phyloP scores from a whole-genome alignment of 2,797 vertebrate genomes.

The Coreius guichenoti region DNA sequence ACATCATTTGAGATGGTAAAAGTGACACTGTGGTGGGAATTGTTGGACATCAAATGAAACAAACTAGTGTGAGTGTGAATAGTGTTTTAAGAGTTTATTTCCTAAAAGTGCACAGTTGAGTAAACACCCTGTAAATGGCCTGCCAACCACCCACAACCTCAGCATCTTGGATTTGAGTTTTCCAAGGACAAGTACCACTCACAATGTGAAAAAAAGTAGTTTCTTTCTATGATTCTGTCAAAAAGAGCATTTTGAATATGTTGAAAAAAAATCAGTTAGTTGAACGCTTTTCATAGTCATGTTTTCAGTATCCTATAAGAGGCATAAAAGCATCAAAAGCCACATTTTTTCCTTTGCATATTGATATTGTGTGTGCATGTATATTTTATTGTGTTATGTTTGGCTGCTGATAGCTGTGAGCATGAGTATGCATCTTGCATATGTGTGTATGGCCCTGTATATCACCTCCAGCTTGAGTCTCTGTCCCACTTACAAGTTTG shows the following conservation, averaged over 20 bases:
- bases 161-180: background rate
- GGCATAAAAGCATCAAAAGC: conserved; percentile 8
- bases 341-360: background rate
- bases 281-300: background rate
- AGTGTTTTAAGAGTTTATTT: background rate
- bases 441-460: background rate
- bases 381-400: background rate
- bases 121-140: conserved; percentile 9
- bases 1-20: background rate
- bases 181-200: conserved; percentile 9
- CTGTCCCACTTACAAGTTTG: conserved; percentile 35
- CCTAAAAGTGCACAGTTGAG: background rate
- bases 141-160: background rate
- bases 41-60: background rate
- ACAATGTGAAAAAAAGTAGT: background rate
- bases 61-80: background rate
- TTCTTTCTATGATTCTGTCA: background rate
- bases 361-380: background rate
- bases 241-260: conserved; percentile 21
- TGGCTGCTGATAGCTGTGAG: conserved; percentile 1
- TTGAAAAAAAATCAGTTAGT: background rate
- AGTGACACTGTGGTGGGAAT: background rate
- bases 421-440: background rate
- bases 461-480: conserved; percentile 5
- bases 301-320: conserved; percentile 24